Conservation (phyloP, 64 coral and sea anemone species). For the Cladopsammia gracilis region DNA sequence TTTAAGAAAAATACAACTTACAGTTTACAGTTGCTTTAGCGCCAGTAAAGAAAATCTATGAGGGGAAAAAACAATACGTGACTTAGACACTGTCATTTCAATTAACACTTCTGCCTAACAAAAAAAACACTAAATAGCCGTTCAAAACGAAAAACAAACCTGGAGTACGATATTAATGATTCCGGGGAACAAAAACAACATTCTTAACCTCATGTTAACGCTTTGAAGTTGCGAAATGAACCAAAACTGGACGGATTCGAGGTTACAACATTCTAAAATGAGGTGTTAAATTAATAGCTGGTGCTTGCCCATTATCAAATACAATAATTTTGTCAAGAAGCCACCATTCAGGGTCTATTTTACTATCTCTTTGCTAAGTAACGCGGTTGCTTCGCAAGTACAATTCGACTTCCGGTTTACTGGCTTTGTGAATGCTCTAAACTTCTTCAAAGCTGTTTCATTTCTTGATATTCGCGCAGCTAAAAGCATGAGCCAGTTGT, state of each 20-base stretch:
- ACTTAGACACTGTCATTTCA: not conserved
- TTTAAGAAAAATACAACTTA: not conserved
- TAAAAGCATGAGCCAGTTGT: too few species aligned
- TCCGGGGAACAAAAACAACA: not conserved
- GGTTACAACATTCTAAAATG: not conserved
- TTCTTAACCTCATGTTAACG: not conserved
- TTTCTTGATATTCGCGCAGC: too few species aligned
- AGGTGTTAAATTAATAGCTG: conserved; percentile 24
- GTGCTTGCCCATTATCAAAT: conserved; percentile 12
- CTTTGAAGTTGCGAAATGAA: not conserved
- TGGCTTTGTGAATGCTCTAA: too few species aligned
- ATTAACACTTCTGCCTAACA: not conserved
- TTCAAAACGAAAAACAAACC: not conserved
- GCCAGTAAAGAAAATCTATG: not conserved
- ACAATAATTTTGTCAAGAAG: conserved; percentile 12
- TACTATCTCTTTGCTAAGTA: too few species aligned
- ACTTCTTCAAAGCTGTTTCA: too few species aligned
- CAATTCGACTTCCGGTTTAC: too few species aligned
- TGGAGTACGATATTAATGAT: not conserved
- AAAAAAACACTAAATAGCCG: not conserved
- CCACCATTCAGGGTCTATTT: too few species aligned
- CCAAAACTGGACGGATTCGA: not conserved
- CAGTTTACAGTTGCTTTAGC: not conserved
- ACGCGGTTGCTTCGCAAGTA: too few species aligned
- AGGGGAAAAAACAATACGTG: not conserved